Conservation (phyloP, 2,888 invertebrate species). For the Baronia brevicornis region DNA sequence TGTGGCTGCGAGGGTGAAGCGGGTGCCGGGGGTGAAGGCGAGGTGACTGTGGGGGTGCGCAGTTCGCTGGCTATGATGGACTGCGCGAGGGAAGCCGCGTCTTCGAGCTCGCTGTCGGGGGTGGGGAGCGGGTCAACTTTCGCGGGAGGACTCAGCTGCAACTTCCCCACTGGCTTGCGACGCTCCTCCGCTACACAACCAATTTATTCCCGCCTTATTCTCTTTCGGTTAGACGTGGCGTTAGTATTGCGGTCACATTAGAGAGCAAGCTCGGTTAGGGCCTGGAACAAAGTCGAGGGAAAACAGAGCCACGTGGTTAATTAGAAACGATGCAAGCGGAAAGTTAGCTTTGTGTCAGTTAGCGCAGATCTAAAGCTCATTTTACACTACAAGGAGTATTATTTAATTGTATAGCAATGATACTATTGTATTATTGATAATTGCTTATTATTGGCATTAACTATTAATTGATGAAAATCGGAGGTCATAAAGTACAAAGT, state of each 20-base stretch:
- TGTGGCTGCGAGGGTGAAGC: constrained; percentile 19
- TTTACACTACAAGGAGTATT: constrained; percentile 66
- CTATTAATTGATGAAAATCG: too few species aligned
- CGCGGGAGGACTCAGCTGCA: constrained; percentile 56
- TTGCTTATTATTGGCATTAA: too few species aligned
- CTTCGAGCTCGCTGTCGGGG: constrained; percentile 70
- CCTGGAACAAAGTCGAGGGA: constrained; percentile 76
- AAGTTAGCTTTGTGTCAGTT: constrained; percentile 55
- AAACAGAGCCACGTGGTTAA: constrained; percentile 70
- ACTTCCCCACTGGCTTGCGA: constrained; percentile 61
- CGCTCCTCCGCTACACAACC: constrained; percentile 74
- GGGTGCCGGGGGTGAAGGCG: constrained; percentile 38
- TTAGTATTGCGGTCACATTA: constrained; percentile 76
- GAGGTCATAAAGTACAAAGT: too few species aligned
- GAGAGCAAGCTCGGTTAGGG: constrained; percentile 76
- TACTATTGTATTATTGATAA: constrained; percentile 5
- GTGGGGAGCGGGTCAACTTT: constrained; percentile 59
- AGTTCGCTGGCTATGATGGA: constrained; percentile 69
- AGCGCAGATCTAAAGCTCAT: constrained; percentile 40
- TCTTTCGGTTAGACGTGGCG: constrained; percentile 66
- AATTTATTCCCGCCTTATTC: constrained; percentile 64
- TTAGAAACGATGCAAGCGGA: constrained; percentile 65
- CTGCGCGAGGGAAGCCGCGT: constrained; percentile 63
- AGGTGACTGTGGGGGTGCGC: constrained; percentile 44
- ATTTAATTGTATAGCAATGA: constrained; percentile 17